A percentile compares a stretch with the other conserved stretches of the same genome.
Conservation (phyloP, 1,140 invertebrate species). For the Nylanderia fulva region DNA sequence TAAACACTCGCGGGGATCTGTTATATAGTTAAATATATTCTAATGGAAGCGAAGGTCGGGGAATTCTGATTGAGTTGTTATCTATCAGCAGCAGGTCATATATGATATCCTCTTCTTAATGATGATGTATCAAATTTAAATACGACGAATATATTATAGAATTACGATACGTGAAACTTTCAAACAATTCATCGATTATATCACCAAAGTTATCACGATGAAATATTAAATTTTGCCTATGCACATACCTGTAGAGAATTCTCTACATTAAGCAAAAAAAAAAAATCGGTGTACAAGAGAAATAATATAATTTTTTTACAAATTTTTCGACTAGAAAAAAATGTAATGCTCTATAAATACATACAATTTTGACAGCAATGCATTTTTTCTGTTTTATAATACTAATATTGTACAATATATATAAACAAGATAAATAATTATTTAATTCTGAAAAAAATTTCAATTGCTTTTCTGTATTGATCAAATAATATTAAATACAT, state of each 20-base stretch:
- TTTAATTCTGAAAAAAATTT: too few relatives aligned
- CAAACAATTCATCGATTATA: not conserved
- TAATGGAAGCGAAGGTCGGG: slow-evolving; percentile 13
- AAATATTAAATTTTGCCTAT: slow-evolving; percentile 75
- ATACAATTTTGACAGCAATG: not conserved
- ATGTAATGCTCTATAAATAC: too few relatives aligned
- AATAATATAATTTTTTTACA: slow-evolving; percentile 52
- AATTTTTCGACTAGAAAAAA: slow-evolving; percentile 5
- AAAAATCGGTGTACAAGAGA: not conserved
- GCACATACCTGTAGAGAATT: slow-evolving; percentile 51
- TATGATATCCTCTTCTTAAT: not conserved
- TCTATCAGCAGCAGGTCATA: not conserved
- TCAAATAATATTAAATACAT: not conserved
- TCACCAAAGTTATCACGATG: slow-evolving; percentile 47
- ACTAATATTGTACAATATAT: not conserved
- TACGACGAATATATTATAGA: too few relatives aligned
- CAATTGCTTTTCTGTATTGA: not conserved
- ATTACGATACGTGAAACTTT: not conserved
- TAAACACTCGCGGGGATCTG: slow-evolving; percentile 69
- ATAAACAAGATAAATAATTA: not conserved
- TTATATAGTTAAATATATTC: slow-evolving; percentile 49
- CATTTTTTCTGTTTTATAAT: not conserved
- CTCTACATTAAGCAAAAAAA: not conserved
- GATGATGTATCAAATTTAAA: not conserved
- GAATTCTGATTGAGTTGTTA: slow-evolving; percentile 30